Percentiles rank a stretch among this genome's conserved stretches.
These are phyloP conservation scores for Diadema setosum DNA, from an alignment of 35 echinoderm and acorn worm species.

Conservation along the genomic window DNA sequence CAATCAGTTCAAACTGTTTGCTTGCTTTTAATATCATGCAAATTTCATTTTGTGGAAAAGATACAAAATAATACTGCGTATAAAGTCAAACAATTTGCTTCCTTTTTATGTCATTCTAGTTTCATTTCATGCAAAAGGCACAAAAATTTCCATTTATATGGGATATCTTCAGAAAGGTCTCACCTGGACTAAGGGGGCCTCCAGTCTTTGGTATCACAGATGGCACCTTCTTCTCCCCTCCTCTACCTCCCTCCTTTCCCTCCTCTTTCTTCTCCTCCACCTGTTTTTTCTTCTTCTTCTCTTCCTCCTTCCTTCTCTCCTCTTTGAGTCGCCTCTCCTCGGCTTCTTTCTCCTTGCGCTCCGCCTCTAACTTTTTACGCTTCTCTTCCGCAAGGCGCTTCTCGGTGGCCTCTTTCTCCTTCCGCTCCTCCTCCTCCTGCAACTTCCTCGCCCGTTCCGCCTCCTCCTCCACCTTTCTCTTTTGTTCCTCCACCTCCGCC, in stretches of 20 bases:
- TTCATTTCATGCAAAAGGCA: too few relatives aligned
- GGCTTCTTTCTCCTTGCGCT: neutral
- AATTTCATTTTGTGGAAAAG: too few relatives aligned
- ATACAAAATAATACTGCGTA: too few relatives aligned
- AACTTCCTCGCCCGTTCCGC: neutral
- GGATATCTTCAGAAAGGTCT: neutral
- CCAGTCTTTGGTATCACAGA: neutral
- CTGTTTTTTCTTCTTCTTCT: neutral
- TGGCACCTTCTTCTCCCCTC: neutral
- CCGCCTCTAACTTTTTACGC: neutral
- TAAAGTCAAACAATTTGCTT: too few relatives aligned
- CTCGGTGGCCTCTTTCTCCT: neutral
- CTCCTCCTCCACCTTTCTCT: neutral
- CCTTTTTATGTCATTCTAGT: too few relatives aligned
- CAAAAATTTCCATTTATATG: too few relatives aligned
- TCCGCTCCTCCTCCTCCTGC: neutral
- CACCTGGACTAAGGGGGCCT: neutral
- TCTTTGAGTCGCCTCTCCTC: neutral
- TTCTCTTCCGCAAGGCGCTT: neutral
- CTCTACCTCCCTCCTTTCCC: neutral
- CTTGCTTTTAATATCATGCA: too few relatives aligned
- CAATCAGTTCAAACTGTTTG: too few relatives aligned
- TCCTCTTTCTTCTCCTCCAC: neutral
- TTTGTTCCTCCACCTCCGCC: neutral
- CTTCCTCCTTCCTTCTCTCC: neutral